Conservation (phyloP, 2,113 vertebrate genomes). For the Scomber scombrus region DNA sequence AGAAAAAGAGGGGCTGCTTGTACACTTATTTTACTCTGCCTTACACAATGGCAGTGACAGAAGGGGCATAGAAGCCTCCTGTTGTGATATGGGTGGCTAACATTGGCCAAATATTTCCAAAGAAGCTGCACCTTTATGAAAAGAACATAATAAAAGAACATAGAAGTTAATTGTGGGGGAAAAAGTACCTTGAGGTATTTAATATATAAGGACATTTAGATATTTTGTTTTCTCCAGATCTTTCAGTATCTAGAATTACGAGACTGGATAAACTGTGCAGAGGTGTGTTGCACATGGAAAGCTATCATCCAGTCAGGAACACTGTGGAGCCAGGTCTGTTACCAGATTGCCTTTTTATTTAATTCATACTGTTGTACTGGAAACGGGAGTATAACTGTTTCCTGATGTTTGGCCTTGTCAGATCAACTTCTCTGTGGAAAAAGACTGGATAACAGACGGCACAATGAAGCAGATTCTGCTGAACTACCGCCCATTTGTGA, state of each 20-base stretch:
- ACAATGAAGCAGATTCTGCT: conserved; percentile 68
- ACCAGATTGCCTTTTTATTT: neutral
- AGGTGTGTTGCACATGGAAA: conserved; percentile 78
- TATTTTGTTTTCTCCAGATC: conserved; percentile 63
- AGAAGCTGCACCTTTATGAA: neutral
- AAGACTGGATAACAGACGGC: conserved; percentile 69
- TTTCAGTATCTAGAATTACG: conserved; percentile 72
- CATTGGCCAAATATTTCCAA: conserved; percentile 6
- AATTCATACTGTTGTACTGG: neutral
- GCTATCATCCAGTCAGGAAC: conserved; percentile 67
- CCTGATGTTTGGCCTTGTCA: conserved; percentile 39
- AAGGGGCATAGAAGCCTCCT: neutral
- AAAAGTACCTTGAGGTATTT: too few species aligned
- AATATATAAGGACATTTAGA: neutral
- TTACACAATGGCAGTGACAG: conserved; percentile 16
- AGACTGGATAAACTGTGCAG: conserved; percentile 77
- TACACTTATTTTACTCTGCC: conserved; percentile 14
- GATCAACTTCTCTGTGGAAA: conserved; percentile 78
- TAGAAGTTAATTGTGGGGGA: too few species aligned
- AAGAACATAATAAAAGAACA: neutral
- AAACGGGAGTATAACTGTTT: conserved; percentile 3
- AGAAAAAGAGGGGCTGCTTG: conserved; percentile 35
- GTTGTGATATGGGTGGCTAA: neutral
- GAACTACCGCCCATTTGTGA: conserved; percentile 71
- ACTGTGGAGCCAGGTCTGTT: conserved; percentile 81